Percentiles rank a stretch among this genome's conserved stretches.
Evolutionary conservation across 2,888 invertebrate genomes (phyloP).

Genomic region (Pilophorus perplexus): DNA sequence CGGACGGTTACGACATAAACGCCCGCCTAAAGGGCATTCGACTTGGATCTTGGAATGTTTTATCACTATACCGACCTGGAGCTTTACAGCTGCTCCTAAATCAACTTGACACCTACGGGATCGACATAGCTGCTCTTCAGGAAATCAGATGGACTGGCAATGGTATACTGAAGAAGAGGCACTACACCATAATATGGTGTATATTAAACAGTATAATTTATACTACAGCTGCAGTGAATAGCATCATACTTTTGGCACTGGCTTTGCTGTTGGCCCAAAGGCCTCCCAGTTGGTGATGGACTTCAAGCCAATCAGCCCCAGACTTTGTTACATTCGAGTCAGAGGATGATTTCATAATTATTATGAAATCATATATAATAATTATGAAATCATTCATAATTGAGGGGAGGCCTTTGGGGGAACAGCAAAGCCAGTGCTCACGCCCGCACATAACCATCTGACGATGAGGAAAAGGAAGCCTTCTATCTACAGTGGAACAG

Average conservation of each 20-base stretch:
- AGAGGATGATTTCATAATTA: background rate
- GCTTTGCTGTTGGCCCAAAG: too few species aligned
- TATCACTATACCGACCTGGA: conserved; percentile 1
- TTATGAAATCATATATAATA: too few species aligned
- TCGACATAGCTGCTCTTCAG: conserved; percentile 6
- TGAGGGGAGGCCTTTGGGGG: too few species aligned
- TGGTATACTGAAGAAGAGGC: background rate
- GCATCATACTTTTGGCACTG: too few species aligned
- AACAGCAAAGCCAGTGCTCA: background rate
- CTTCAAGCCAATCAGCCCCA: background rate
- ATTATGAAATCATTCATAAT: too few species aligned
- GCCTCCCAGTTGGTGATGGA: background rate
- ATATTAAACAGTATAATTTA: too few species aligned
- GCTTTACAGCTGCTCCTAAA: conserved; percentile 10
- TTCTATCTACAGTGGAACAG: background rate
- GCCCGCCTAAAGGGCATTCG: conserved; percentile 2
- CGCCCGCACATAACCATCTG: background rate
- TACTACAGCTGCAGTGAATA: too few species aligned
- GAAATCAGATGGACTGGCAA: background rate
- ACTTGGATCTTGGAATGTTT: conserved; percentile 13
- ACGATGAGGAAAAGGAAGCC: background rate
- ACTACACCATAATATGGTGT: background rate
- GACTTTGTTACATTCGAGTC: background rate
- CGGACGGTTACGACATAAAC: conserved; percentile 8
- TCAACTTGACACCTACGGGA: background rate